phyloP scores from a whole-genome alignment of 2,113 vertebrate genomes.

The Sinosuthora webbiana region DNA sequence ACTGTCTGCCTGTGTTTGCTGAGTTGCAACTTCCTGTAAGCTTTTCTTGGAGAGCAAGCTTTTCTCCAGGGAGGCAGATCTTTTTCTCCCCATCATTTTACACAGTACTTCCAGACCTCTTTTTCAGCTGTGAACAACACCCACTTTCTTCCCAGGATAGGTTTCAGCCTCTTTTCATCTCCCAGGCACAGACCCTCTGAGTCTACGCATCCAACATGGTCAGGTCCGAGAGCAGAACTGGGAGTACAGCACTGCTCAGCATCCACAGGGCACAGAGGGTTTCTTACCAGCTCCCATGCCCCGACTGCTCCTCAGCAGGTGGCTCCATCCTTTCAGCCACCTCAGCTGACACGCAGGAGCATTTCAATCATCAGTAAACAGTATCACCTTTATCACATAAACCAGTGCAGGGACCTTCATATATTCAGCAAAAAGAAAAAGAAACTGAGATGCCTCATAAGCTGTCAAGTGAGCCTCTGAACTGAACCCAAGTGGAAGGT shows the following conservation, averaged over 20 bases:
- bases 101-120: neutral
- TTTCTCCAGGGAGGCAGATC: neutral
- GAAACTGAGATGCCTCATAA: neutral
- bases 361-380: neutral
- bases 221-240: neutral
- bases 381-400: neutral
- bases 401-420: neutral
- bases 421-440: neutral
- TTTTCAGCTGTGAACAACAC: neutral
- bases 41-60: neutral
- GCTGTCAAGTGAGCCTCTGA: neutral
- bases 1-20: neutral
- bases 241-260: neutral
- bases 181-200: neutral
- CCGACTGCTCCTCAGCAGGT: accelerated
- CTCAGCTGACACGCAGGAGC: neutral
- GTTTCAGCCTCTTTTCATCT: neutral
- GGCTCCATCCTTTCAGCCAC: neutral
- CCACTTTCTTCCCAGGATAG: neutral
- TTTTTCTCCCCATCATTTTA: neutral
- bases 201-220: accelerated
- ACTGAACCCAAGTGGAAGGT: neutral
- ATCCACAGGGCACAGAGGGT: accelerated
- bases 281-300: neutral
- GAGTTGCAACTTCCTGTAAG: neutral